A percentile compares a stretch with the other conserved stretches of the same genome.
Conservation (phyloP, 1,140 invertebrate genomes). For the Arion vulgaris region DNA sequence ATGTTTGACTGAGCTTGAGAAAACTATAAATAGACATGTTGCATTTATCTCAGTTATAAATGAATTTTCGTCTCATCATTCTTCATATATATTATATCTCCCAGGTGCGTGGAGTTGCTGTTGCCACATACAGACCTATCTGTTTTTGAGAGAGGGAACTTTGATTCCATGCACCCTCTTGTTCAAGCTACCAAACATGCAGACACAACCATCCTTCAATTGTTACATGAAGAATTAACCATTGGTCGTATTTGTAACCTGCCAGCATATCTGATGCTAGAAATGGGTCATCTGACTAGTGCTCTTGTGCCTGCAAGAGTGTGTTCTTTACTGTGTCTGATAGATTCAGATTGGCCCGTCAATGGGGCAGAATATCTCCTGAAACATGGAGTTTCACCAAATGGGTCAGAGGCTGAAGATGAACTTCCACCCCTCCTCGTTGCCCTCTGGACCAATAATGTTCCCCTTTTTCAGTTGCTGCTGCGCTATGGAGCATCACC, state of each 20-base stretch:
- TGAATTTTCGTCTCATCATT: too few relatives aligned
- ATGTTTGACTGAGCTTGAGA: too few relatives aligned
- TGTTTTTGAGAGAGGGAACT: constrained; percentile 45
- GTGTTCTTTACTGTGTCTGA: constrained; percentile 52
- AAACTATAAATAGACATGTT: too few relatives aligned
- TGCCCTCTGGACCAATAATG: constrained; percentile 46
- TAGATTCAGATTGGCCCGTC: constrained; percentile 41
- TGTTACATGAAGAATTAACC: constrained; percentile 48
- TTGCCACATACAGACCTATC: constrained; percentile 55
- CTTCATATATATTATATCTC: too few relatives aligned
- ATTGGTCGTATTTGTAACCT: constrained; percentile 38
- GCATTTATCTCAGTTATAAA: too few relatives aligned
- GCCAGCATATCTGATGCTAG: constrained; percentile 38
- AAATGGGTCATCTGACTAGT: constrained; percentile 33
- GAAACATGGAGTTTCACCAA: constrained; percentile 43
- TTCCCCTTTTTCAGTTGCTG: constrained; percentile 51
- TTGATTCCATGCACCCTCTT: constrained; percentile 53
- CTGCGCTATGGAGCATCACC: constrained; percentile 52
- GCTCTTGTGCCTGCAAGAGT: constrained; percentile 41
- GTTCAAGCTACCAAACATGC: constrained; percentile 45
- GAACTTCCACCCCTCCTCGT: constrained; percentile 59
- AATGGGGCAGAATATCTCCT: constrained; percentile 49
- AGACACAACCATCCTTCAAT: constrained; percentile 49
- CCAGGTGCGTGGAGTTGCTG: constrained; percentile 56
- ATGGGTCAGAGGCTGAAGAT: constrained; percentile 28